phyloP scores from a whole-genome alignment of 2,113 vertebrate species.

The Stomatorhinus ivindoensis region DNA sequence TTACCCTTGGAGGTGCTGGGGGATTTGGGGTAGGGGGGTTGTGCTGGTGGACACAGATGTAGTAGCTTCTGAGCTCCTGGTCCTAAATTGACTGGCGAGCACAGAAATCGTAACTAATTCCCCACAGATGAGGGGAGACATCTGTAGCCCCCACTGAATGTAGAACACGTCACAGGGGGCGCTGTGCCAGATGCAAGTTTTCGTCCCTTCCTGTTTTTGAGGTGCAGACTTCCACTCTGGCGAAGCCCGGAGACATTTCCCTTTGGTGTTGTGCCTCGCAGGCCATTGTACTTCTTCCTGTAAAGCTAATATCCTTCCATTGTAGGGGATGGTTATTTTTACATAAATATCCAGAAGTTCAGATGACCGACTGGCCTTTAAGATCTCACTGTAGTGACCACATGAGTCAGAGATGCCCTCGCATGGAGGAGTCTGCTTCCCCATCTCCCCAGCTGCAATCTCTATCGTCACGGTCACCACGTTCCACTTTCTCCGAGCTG shows the following conservation, averaged over 20 bases:
- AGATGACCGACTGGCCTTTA: not conserved
- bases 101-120: not conserved
- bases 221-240: conserved; percentile 18
- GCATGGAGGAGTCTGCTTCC: not conserved
- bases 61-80: not conserved
- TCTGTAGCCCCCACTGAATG: not conserved
- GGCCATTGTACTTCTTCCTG: conserved; percentile 1
- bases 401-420: not conserved
- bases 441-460: not conserved
- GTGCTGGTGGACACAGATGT: not conserved
- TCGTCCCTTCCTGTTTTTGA: conserved; percentile 18
- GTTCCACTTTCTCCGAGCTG: not conserved
- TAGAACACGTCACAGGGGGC: not conserved
- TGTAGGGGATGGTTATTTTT: conserved; percentile 24
- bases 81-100: not conserved
- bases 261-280: conserved; percentile 6
- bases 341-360: not conserved
- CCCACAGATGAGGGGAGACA: not conserved
- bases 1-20: not conserved
- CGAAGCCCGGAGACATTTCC: not conserved
- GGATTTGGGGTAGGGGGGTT: not conserved
- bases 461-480: not conserved
- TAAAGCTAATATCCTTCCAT: conserved; percentile 27
- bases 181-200: not conserved
- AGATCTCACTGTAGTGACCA: not conserved